phyloP scores from a whole-genome alignment of 2,888 invertebrate species.

The Xestia rhomboidea region DNA sequence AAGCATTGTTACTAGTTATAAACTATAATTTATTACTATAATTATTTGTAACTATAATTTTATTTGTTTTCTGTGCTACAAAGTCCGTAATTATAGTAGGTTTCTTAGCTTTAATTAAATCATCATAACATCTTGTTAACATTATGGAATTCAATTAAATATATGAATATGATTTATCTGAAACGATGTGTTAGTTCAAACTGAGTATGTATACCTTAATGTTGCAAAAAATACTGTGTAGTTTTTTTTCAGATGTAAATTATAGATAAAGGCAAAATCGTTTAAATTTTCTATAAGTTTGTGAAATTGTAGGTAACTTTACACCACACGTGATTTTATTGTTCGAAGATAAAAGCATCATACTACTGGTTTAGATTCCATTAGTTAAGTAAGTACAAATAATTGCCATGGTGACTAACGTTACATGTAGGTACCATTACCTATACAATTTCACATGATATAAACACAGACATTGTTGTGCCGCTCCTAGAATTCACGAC shows the following conservation, averaged over 20 bases:
- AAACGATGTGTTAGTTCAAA: background rate
- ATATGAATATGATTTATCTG: background rate
- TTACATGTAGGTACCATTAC: background rate
- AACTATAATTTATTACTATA: too few relatives aligned
- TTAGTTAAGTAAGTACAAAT: background rate
- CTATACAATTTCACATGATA: slow-evolving; percentile 24
- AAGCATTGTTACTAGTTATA: too few relatives aligned
- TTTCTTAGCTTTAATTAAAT: background rate
- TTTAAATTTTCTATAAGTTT: background rate
- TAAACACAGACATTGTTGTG: slow-evolving; percentile 46
- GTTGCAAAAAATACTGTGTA: background rate
- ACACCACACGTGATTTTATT: background rate
- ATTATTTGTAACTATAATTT: too few relatives aligned
- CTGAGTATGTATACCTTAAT: background rate
- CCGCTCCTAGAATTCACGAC: slow-evolving; percentile 37
- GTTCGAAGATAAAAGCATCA: background rate
- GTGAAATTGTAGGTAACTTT: background rate
- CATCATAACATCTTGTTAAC: background rate
- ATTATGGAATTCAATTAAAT: background rate
- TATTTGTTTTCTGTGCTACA: too few relatives aligned
- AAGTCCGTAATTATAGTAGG: background rate
- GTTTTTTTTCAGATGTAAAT: background rate
- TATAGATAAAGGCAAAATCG: background rate
- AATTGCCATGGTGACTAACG: background rate
- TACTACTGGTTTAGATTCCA: background rate